Base-by-base conservation (phyloP, 1,140 invertebrate species). In the Drosophila sp. region DNA sequence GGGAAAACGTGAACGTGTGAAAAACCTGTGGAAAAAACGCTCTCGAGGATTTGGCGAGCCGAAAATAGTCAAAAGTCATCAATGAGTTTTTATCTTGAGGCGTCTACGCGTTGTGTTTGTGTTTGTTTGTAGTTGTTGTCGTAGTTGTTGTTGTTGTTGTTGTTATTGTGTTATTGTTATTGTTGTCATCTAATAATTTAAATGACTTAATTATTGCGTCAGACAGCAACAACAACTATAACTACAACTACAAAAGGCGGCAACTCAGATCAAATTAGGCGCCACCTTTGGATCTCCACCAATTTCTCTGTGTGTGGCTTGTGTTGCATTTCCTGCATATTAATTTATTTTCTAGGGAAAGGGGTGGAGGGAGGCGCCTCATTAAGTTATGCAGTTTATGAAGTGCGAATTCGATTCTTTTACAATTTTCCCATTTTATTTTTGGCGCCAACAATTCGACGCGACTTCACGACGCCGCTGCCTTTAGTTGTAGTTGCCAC, bases 181-280 rank as follows among this genome's bases (percentile, higher is more conserved):
- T 75, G 80, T 70, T 78, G 83, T 87, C 84, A 83, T 89, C 83
- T 89, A 89, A 89, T 89, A 89, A 83, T 77, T 89, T 79, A 89
- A 89, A 80, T 89, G 84, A 83, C 83, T 89, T 89, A 80, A 89
- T 89, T 89, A 89, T 89, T 89, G 83, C 84, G 83, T 89, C 83
- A 89, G 83, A 89, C 83, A 79, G 71, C 65, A 67, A 18, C 32
- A 36, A 27, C 25, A 16, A 43, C 16, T 5, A 16, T 4, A 43
- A 43, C 13, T 16, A 43, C 54, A 76, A 80, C 57, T 70, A 83
- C 65, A 74, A 59, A 63, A 78, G 77, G 63, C 76, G 77, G 79
- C 86, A 63, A 41, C 62, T 69, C 58, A n/a, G 8, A 25, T 14
- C 53, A n/a, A 8, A 38, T 57, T 45, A 59, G 76, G 72, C 71